phyloP scores from a whole-genome alignment of 2,113 vertebrate species.

The Machaerirhynchus nigripectus region DNA sequence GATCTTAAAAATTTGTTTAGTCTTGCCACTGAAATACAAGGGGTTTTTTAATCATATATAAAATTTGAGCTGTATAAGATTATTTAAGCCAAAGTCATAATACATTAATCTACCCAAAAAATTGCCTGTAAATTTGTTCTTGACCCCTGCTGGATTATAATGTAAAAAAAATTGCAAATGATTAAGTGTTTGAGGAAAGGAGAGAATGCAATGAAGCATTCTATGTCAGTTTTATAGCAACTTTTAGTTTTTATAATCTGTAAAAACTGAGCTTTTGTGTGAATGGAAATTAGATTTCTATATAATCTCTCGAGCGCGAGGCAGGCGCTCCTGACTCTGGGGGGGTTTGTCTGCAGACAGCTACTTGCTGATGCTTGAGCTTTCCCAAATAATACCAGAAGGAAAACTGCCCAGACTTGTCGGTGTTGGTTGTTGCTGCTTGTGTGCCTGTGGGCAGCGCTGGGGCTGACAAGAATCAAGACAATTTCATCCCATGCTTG shows the following conservation, averaged over 20 bases:
- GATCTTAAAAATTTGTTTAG: neutral
- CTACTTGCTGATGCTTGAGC: neutral
- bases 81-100: neutral
- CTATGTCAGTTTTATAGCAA: neutral
- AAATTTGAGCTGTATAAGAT: neutral
- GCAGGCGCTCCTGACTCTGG: neutral
- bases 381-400: neutral
- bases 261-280: neutral
- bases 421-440: neutral
- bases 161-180: neutral
- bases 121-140: neutral
- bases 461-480: neutral
- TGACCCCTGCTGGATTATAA: neutral
- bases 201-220: neutral
- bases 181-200: neutral
- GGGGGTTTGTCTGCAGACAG: neutral
- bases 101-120: neutral
- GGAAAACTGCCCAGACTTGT: constrained; percentile 17
- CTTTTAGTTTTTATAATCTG: neutral
- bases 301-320: neutral
- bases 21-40: neutral
- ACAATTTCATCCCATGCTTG: neutral
- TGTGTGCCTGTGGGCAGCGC: neutral
- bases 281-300: neutral
- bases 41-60: neutral